These are phyloP conservation scores for Vidua chalybeata DNA, from an alignment of 2,113 vertebrate species.

Conservation along the genomic window DNA sequence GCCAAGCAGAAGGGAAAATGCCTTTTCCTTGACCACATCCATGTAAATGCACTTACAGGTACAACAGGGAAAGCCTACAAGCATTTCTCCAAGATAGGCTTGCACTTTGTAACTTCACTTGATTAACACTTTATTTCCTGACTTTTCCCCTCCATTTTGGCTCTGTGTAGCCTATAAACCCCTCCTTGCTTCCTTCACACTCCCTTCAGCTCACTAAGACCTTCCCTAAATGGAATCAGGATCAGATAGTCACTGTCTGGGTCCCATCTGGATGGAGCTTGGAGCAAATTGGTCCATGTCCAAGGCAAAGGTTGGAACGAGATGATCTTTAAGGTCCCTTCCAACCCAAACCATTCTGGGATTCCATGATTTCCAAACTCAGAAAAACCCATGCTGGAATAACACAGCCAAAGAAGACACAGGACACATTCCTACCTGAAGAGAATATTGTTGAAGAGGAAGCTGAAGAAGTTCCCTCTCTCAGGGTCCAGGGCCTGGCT, in stretches of 20 bases:
- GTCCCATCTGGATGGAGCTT: neutral
- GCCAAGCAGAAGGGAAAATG: neutral
- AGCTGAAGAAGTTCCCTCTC: conserved; percentile 81
- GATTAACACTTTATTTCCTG: neutral
- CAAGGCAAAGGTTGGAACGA: rapidly evolving
- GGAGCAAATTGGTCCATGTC: neutral
- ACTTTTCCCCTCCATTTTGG: rapidly evolving
- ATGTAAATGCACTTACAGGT: neutral
- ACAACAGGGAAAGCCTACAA: neutral
- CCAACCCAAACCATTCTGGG: neutral
- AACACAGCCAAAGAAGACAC: neutral
- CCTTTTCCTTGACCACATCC: neutral
- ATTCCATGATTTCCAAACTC: neutral
- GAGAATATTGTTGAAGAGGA: conserved; percentile 85
- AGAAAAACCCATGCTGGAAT: neutral
- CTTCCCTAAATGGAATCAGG: neutral
- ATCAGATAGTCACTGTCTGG: neutral
- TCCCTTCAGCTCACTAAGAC: neutral
- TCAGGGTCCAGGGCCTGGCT: conserved; percentile 87
- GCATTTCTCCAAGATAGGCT: neutral
- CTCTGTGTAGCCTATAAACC: neutral
- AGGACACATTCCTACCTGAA: conserved; percentile 80
- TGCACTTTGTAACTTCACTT: neutral
- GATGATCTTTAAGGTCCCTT: neutral
- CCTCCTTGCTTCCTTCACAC: neutral